These are phyloP conservation scores for Dipus sagitta DNA, from an alignment of 2,797 vertebrate species.

Conservation along the genomic window DNA sequence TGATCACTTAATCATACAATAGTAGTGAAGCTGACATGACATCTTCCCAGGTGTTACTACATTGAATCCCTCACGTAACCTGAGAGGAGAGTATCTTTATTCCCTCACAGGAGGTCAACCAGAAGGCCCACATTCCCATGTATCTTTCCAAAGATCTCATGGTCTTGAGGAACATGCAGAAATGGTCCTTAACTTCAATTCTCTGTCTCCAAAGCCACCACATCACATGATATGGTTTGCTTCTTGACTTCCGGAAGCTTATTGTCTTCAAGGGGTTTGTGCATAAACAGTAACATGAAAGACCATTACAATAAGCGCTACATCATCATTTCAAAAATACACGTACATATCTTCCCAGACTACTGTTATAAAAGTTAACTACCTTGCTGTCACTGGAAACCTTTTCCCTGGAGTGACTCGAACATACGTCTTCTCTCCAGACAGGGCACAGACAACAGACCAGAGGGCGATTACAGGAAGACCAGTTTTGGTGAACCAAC, in stretches of 20 bases:
- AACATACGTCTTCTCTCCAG: no score
- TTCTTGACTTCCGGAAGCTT: conserved; percentile 8
- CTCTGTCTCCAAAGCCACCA: background rate
- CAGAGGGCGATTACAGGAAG: no score
- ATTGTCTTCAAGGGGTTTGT: background rate
- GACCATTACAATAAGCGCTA: background rate
- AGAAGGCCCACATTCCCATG: conserved; percentile 1
- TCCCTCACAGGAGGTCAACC: background rate
- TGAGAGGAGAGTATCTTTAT: conserved; percentile 16
- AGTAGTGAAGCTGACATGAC: background rate
- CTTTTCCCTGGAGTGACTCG: no score
- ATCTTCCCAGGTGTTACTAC: background rate
- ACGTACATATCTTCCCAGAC: conserved; percentile 6
- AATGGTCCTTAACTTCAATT: background rate
- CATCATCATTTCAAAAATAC: conserved; percentile 22
- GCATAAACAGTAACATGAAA: background rate
- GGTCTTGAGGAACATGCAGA: background rate
- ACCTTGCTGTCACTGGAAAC: background rate
- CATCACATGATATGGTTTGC: background rate
- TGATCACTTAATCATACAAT: conserved; percentile 17
- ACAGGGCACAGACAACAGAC: no score
- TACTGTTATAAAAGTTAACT: conserved; percentile 56
- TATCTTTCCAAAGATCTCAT: background rate
- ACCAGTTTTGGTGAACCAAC: no score
- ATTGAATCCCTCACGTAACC: background rate